Conservation (phyloP, 1,140 invertebrate species). For the Nasonia vitripennis region DNA sequence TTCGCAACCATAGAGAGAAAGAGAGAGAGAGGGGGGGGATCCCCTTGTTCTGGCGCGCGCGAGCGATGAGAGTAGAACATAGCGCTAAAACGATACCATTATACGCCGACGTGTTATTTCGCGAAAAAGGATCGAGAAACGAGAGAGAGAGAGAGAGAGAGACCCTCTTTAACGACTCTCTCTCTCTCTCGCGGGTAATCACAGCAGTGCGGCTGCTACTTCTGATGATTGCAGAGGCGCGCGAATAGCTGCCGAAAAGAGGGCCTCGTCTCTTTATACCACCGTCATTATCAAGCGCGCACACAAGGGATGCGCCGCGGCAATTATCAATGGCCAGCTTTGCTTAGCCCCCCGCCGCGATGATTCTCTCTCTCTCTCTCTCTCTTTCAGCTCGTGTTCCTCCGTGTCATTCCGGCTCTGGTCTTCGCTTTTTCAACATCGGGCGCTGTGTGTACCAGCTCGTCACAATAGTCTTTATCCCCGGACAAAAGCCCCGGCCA, state of each 20-base stretch:
- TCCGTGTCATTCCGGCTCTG: not conserved
- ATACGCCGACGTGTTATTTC: conserved; percentile 25
- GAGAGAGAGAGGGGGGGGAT: not conserved
- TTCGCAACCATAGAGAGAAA: not conserved
- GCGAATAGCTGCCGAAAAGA: conserved; percentile 25
- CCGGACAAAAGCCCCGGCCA: not conserved
- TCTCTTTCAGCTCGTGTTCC: no score
- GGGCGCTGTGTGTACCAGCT: not conserved
- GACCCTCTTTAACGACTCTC: conserved; percentile 31
- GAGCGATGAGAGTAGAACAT: not conserved
- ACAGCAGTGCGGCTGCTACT: conserved; percentile 7
- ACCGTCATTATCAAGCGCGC: conserved; percentile 19
- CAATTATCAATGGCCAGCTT: conserved; percentile 40
- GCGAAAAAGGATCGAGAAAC: conserved; percentile 12
- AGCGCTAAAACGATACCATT: conserved; percentile 41
- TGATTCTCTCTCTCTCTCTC: not conserved
- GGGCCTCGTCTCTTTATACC: conserved; percentile 3
- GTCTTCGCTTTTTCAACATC: not conserved
- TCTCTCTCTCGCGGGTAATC: not conserved
- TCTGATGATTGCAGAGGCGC: conserved; percentile 29
- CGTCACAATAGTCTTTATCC: not conserved
- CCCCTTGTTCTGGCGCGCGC: not conserved
- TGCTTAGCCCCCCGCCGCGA: conserved; percentile 23
- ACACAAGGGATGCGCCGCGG: not conserved
- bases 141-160: not conserved